These are phyloP conservation scores for Falcunculus frontatus DNA, from an alignment of 2,113 vertebrate species.

Conservation along the genomic window DNA sequence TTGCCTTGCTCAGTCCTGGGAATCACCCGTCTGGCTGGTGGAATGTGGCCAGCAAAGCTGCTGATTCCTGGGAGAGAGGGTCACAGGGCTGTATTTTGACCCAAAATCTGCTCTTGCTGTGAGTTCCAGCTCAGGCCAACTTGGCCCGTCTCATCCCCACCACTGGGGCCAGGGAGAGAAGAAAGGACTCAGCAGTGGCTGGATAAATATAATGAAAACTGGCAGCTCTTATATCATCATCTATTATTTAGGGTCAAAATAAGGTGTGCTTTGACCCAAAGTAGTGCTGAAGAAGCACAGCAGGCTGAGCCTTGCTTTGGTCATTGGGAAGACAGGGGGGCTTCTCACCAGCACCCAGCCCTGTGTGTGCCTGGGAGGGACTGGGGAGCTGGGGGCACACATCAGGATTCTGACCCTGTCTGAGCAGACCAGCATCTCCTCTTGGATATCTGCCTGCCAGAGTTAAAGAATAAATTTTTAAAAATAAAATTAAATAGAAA, in stretches of 20 bases:
- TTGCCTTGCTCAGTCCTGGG: background rate
- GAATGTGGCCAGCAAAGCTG: rapidly evolving
- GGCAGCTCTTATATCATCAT: background rate
- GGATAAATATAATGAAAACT: background rate
- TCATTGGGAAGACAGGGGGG: rapidly evolving
- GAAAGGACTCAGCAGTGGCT: background rate
- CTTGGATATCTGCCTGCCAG: background rate
- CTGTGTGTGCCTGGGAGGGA: background rate
- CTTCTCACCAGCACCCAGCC: background rate
- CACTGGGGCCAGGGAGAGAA: background rate
- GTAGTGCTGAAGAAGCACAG: background rate
- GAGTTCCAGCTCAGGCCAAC: background rate
- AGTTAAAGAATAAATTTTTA: background rate
- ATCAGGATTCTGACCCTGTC: background rate
- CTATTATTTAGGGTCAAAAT: background rate
- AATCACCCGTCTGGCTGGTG: background rate
- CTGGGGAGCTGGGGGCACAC: background rate
- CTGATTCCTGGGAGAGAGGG: background rate
- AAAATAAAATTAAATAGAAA: background rate
- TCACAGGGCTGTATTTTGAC: background rate
- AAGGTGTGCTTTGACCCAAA: background rate
- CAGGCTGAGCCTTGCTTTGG: background rate
- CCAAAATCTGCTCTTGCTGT: background rate
- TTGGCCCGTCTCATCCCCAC: background rate
- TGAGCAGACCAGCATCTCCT: background rate